phyloP scores from a whole-genome alignment of 2,888 invertebrate genomes.

The Drosophila paramelanica region DNA sequence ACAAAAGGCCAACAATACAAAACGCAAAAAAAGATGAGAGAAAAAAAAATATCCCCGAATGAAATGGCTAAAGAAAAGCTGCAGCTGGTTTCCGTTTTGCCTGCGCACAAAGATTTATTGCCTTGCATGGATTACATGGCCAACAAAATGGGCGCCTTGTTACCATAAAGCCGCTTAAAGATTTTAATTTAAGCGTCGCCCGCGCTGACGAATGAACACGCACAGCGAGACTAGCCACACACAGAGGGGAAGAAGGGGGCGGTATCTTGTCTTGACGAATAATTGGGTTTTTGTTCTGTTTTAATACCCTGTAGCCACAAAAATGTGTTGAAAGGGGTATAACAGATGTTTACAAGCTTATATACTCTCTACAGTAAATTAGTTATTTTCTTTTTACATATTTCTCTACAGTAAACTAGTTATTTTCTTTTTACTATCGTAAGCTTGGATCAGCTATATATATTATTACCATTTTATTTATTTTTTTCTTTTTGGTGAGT shows the following conservation, averaged over 20 bases:
- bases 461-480: too few relatives aligned
- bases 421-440: too few relatives aligned
- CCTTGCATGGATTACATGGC: conserved; percentile 55
- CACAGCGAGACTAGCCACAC: conserved; percentile 18
- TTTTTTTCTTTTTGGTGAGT: not conserved
- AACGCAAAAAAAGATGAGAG: conserved; percentile 17
- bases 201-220: conserved; percentile 37
- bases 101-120: conserved; percentile 65
- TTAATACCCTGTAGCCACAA: conserved; percentile 1
- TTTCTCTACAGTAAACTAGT: too few relatives aligned
- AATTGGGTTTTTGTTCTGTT: conserved; percentile 18
- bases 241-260: not conserved
- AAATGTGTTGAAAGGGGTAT: not conserved
- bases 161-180: conserved; percentile 72
- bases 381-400: too few relatives aligned
- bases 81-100: conserved; percentile 63
- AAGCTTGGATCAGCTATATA: too few relatives aligned
- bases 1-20: conserved; percentile 41
- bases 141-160: conserved; percentile 54
- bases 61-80: conserved; percentile 51
- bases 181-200: conserved; percentile 64
- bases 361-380: not conserved
- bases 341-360: not conserved
- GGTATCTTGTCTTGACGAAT: conserved; percentile 18
- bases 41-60: conserved; percentile 3